Conservation (phyloP, 2,113 vertebrate genomes). For the Thamnophis sirtalis region DNA sequence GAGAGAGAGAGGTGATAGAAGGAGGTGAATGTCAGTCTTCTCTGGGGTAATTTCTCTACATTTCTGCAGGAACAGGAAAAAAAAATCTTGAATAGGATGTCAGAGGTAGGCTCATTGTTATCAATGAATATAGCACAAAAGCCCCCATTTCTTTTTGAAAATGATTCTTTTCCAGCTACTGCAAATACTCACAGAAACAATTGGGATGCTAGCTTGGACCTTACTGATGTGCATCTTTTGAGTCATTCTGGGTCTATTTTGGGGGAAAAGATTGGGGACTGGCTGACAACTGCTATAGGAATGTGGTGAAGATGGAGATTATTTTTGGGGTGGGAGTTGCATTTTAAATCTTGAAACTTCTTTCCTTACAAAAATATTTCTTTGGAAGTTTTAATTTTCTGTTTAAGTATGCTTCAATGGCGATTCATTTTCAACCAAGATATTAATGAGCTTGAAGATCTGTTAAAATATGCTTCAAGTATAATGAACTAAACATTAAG, state of each 20-base stretch:
- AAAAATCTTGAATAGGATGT: background rate
- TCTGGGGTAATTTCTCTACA: background rate
- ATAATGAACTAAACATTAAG: background rate
- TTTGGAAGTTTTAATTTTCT: background rate
- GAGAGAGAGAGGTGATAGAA: background rate
- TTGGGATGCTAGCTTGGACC: background rate
- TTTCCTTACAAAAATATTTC: background rate
- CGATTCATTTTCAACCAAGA: background rate
- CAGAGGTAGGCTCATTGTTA: background rate
- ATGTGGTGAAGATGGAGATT: background rate
- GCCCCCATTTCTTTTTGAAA: background rate
- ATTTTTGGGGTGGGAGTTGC: rapidly evolving
- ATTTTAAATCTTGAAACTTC: background rate
- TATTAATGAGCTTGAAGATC: background rate
- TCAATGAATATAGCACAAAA: background rate
- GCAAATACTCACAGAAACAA: background rate
- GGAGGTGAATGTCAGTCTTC: background rate
- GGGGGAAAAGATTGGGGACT: background rate
- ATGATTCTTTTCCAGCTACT: background rate
- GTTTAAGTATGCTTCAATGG: background rate
- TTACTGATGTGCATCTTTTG: background rate
- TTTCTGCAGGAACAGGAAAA: background rate
- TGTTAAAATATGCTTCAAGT: background rate
- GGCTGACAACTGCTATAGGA: background rate
- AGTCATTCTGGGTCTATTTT: background rate